Conservation (phyloP, 2,113 vertebrate species). For the Sphaerodactylus townsendi region DNA sequence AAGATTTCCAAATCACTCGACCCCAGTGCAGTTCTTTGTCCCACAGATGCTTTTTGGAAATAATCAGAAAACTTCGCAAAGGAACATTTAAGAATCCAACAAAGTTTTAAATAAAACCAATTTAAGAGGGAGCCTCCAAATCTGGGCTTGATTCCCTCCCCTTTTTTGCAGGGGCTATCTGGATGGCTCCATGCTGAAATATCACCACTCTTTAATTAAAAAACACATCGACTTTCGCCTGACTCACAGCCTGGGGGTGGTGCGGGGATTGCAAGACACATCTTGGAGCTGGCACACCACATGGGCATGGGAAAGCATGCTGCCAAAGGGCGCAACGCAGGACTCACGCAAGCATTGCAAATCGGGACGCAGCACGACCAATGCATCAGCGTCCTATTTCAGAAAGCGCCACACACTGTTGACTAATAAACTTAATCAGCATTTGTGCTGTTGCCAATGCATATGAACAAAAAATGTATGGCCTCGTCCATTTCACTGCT, state of each 20-base stretch:
- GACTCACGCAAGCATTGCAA: conserved; percentile 23
- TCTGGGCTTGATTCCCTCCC: neutral
- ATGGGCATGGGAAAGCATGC: conserved; percentile 5
- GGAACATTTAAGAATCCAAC: no score
- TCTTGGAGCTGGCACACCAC: neutral
- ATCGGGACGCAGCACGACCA: conserved; percentile 27
- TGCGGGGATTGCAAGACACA: neutral
- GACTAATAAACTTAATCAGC: conserved; percentile 64
- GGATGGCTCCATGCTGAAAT: neutral
- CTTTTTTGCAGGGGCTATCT: neutral
- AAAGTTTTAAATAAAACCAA: no score
- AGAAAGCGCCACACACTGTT: conserved; percentile 54
- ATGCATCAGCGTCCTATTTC: conserved; percentile 42
- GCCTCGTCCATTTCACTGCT: conserved; percentile 49
- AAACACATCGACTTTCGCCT: neutral
- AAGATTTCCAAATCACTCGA: no score
- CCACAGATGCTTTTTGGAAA: no score
- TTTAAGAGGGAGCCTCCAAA: neutral
- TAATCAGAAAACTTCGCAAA: no score
- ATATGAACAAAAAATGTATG: neutral
- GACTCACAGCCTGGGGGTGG: accelerated
- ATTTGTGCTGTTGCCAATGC: conserved; percentile 53
- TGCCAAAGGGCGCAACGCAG: conserved; percentile 9
- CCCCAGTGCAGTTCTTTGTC: no score
- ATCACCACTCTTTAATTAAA: neutral